Conservation (phyloP, 2,113 vertebrate species). For the Haemorhous mexicanus region DNA sequence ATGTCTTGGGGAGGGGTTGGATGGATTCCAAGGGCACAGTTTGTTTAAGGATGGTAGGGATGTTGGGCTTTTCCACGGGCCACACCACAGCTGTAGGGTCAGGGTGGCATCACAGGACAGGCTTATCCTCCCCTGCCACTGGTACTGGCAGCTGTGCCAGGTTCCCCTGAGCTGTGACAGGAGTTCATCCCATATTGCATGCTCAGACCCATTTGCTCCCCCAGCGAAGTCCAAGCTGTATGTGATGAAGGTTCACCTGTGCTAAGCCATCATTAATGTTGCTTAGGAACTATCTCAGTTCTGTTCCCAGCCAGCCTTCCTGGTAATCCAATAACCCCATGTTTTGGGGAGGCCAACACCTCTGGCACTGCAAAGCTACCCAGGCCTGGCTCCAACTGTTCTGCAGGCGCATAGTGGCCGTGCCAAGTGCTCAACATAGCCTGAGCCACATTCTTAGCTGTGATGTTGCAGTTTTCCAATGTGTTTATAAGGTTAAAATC, state of each 20-base stretch:
- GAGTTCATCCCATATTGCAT: not conserved
- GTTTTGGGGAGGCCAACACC: not conserved
- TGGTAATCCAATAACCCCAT: not conserved
- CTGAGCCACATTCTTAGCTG: not conserved
- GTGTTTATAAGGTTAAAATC: not conserved
- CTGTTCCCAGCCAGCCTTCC: not conserved
- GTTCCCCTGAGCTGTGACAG: not conserved
- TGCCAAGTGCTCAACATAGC: accelerated
- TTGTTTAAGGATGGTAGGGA: accelerated
- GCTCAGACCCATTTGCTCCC: not conserved
- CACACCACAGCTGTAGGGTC: accelerated
- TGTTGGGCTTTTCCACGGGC: accelerated
- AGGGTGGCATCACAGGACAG: not conserved
- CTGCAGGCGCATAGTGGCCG: accelerated
- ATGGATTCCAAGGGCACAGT: not conserved
- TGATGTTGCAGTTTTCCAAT: accelerated
- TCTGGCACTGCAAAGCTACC: not conserved
- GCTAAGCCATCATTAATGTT: not conserved
- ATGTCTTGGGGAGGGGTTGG: not conserved
- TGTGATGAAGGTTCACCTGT: not conserved
- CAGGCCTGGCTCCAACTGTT: not conserved
- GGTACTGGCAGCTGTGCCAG: not conserved
- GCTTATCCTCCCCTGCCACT: not conserved
- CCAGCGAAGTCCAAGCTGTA: not conserved
- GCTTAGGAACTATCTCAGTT: not conserved